Base-by-base conservation (phyloP, 2,888 invertebrate genomes). In the Tachina fera region DNA sequence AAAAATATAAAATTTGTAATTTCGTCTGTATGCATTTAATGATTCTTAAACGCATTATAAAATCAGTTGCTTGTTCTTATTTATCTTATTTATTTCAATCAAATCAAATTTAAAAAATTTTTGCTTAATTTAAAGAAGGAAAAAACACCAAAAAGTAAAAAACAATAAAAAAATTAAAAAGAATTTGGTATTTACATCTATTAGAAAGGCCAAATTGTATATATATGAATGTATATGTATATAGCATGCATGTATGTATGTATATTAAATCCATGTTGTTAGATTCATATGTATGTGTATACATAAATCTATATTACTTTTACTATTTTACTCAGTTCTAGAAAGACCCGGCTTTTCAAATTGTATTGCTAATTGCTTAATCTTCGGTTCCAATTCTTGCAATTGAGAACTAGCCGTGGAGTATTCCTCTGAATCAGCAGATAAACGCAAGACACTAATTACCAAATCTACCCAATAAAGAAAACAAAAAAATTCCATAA, bases 391-490 rank as follows among this genome's bases (percentile, higher is more conserved):
- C 41, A 91, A 77, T 47, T 76, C 83, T 60, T 89, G 89, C 70
- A 92, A 82, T 83, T 92, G 89, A 81, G 94, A 93, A 74, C 92
- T 92, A 1, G 93, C 93, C 47, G 92, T 90, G 86, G 94, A 94
- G n/a, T 92, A 92, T 88, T 95, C 95, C 14, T 91, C 90, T 53
- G 92, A 91, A 19, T 93, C 93, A 19, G 93, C 92, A 11, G 94
- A 93, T 14, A 93, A 92, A 88, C 94, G 94, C 86, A 96, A 91
- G 88, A 95, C 93, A 89, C 95, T 94, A 14, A 96, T 93, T 0
- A 96, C 96, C 87, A 95, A 93, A 93, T 95, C 96, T 96, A 90
- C 31, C 31, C 43, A 61, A 61, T 41, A 11, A 61, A 16, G n/a
- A 49, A 49, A 49, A 49, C 14, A 14, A 6, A 49, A 1, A 58